Evolutionary conservation across 2,888 invertebrate genomes (phyloP).

Genomic region (Ectemnius cavifrons): DNA sequence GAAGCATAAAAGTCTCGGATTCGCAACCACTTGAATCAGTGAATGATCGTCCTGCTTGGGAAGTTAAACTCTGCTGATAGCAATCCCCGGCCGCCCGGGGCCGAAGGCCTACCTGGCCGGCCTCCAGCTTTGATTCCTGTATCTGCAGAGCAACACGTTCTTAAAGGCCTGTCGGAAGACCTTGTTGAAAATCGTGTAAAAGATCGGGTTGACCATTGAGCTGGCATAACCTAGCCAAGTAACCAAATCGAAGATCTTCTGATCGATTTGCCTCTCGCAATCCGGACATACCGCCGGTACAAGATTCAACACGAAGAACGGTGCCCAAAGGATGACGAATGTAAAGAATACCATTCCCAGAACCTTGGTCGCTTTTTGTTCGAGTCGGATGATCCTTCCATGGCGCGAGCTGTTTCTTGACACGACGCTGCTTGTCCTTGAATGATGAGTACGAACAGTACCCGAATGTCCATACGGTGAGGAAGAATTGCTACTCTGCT

Average conservation of each 20-base stretch:
- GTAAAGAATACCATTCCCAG: conserved; percentile 96
- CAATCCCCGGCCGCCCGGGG: conserved; percentile 65
- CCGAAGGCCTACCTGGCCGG: conserved; percentile 79
- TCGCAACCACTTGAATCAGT: too few relatives aligned
- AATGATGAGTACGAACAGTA: conserved; percentile 85
- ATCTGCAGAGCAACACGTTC: conserved; percentile 89
- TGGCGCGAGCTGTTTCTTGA: conserved; percentile 90
- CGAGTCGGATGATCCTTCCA: conserved; percentile 90
- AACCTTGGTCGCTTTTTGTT: conserved; percentile 98
- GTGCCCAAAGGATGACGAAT: conserved; percentile 97
- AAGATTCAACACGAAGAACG: conserved; percentile 94
- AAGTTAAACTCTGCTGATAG: conserved; percentile 62
- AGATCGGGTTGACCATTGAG: conserved; percentile 96
- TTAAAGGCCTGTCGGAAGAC: conserved; percentile 95
- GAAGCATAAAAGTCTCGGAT: too few relatives aligned
- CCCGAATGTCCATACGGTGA: conserved; percentile 81
- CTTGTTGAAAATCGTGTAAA: conserved; percentile 97
- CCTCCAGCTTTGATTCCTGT: conserved; percentile 82
- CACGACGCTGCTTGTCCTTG: conserved; percentile 89
- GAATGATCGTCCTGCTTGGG: not conserved
- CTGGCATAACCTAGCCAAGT: conserved; percentile 97
- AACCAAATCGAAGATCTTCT: conserved; percentile 91
- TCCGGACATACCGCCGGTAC: conserved; percentile 90
- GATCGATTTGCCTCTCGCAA: conserved; percentile 87
- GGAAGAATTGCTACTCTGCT: conserved; percentile 76